A percentile compares a stretch with the other conserved stretches of the same genome.
Evolutionary conservation across 2,113 vertebrate species (phyloP).

Genomic region (Axis porcinus): DNA sequence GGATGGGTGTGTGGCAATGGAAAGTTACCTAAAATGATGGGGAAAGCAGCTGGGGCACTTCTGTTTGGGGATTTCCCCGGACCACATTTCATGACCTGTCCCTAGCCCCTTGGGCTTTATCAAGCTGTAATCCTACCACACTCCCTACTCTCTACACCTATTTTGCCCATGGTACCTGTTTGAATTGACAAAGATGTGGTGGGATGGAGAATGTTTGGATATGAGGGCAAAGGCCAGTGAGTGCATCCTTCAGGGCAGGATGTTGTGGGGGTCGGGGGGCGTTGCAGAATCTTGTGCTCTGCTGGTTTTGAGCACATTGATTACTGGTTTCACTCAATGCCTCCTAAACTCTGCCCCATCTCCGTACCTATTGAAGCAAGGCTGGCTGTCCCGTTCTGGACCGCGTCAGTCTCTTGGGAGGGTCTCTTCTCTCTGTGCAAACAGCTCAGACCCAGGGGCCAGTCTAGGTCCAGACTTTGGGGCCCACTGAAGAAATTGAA

Average conservation of each 20-base stretch:
- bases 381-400: not conserved
- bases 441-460: not conserved
- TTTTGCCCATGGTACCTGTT: not conserved
- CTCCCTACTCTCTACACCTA: not conserved
- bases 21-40: constrained; percentile 65
- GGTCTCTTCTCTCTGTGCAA: not conserved
- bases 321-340: not conserved
- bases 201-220: not conserved
- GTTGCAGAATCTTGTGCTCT: not conserved
- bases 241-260: not conserved
- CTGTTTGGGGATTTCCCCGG: constrained; percentile 71
- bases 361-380: not conserved
- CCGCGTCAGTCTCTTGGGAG: not conserved
- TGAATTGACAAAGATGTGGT: not conserved
- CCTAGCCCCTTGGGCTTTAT: not conserved
- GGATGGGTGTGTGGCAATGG: constrained; percentile 50
- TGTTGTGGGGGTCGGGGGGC: too few species aligned
- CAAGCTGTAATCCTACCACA: not conserved
- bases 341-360: not conserved
- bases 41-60: constrained; percentile 60
- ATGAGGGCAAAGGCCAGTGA: not conserved
- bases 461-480: not conserved
- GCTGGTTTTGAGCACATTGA: not conserved
- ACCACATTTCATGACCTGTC: constrained; percentile 27
- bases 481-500: not conserved